Evolutionary conservation across 2,888 invertebrate genomes (phyloP), one percentile per base, ranked within the genome.

Genomic region (Parascotia fuliginaria): DNA sequence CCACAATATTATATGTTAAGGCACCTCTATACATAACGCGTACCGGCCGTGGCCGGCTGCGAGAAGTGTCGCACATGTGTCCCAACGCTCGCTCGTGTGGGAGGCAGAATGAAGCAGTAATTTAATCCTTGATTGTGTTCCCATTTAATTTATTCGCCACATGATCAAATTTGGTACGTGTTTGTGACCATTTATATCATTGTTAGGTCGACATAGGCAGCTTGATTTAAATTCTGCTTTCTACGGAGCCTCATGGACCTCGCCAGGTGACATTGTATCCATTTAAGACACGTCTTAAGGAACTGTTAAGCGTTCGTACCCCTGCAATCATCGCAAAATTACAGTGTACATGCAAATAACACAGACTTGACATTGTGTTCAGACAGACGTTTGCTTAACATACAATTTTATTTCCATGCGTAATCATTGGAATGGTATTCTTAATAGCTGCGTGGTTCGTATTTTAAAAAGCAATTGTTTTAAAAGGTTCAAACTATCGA

Each of bases 81-180:
- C 83, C 81, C 81, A 80, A 78, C 81, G 72, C 71, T 74, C 69
- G 72, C 70, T 72, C 75, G 89, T 75, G 91, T 91, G 90, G 91
- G 91, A 83, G 81, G 85, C 71, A 85, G 83, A 88, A 89, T 90
- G 85, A 84, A 87, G 76, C 89, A 79, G 86, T 91, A 87, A 91
- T 91, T 91, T 89, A 89, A 87, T 85, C 89, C 89, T 81, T 89
- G 89, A 90, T 92, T 92, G 89, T 91, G 85, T 90, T 83, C 81
- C 77, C 82, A 87, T 89, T 87, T 87, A 89, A 90, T 89, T 90
- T 91, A 89, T 90, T 88, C 83, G 84, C 83, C 64, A 77, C 84
- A 85, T 86, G 85, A 87, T 89, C 89, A 89, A 89, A 89, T 89
- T 91, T 86, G 89, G 88, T 81, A 79, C 82, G 83, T 82, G 83